Conservation (phyloP, 2,113 vertebrate genomes). For the Erythrolamprus reginae region DNA sequence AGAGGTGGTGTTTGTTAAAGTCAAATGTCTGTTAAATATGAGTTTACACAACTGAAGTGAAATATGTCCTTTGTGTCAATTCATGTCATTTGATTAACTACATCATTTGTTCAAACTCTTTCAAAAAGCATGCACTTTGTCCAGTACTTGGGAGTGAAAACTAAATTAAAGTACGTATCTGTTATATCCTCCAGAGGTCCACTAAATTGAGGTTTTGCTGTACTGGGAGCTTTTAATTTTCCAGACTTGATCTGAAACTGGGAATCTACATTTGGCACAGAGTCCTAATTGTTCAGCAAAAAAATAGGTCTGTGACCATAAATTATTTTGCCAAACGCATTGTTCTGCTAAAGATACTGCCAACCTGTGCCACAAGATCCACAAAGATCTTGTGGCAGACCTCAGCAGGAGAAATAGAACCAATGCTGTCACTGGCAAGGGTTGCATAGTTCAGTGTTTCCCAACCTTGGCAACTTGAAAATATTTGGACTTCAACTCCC, state of each 20-base stretch:
- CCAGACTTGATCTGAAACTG: not conserved
- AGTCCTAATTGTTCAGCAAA: not conserved
- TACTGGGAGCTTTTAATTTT: not conserved
- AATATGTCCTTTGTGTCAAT: not conserved
- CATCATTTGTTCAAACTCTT: not conserved
- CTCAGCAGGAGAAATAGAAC: not conserved
- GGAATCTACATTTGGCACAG: not conserved
- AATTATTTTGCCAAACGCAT: not conserved
- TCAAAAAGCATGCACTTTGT: not conserved
- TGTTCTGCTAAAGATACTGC: not conserved
- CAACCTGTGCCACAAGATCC: not conserved
- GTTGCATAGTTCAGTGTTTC: too few relatives aligned
- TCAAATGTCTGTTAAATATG: too few relatives aligned
- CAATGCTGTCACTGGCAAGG: not conserved
- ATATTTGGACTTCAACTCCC: too few relatives aligned
- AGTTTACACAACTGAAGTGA: too few relatives aligned
- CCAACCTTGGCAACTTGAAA: too few relatives aligned
- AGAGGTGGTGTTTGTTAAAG: not conserved
- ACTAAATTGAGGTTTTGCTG: not conserved
- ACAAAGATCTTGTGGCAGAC: not conserved
- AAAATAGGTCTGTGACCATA: not conserved
- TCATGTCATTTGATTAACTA: not conserved
- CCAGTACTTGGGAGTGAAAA: not conserved
- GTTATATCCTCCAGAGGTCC: not conserved
- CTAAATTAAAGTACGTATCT: not conserved